phyloP scores from a whole-genome alignment of 1,140 invertebrate species.

The Trialeurodes vaporariorum region DNA sequence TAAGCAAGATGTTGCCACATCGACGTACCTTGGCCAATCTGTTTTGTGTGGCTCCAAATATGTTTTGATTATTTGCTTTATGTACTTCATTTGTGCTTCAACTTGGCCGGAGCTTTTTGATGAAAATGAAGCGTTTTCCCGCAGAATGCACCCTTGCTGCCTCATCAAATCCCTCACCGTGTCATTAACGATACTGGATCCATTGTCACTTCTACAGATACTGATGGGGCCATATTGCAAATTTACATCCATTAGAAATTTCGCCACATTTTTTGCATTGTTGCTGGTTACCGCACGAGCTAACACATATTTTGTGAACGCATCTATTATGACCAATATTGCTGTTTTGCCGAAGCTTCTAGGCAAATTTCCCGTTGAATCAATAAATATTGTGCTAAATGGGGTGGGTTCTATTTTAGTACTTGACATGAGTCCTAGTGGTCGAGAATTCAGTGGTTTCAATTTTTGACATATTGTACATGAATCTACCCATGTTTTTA shows the following conservation, averaged over 20 bases:
- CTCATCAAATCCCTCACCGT: neutral
- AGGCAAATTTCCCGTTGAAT: neutral
- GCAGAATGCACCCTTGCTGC: neutral
- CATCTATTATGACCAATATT: neutral
- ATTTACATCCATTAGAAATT: neutral
- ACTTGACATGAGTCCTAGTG: neutral
- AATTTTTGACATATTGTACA: neutral
- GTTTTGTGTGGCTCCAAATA: neutral
- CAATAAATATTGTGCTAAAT: neutral
- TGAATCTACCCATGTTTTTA: neutral
- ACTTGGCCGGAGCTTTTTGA: neutral
- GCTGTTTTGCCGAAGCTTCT: neutral
- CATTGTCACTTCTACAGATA: neutral
- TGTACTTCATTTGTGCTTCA: neutral
- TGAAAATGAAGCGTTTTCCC: neutral
- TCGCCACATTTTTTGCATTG: neutral
- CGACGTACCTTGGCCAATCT: neutral
- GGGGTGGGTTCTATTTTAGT: neutral
- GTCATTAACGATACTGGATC: neutral
- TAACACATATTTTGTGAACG: neutral
- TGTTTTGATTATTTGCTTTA: neutral
- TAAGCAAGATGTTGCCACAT: neutral
- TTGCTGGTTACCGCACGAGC: neutral
- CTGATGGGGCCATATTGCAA: neutral
- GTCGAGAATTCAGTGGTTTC: neutral